Base-by-base conservation (phyloP, 2,888 invertebrate genomes). In the Erynnis tages region DNA sequence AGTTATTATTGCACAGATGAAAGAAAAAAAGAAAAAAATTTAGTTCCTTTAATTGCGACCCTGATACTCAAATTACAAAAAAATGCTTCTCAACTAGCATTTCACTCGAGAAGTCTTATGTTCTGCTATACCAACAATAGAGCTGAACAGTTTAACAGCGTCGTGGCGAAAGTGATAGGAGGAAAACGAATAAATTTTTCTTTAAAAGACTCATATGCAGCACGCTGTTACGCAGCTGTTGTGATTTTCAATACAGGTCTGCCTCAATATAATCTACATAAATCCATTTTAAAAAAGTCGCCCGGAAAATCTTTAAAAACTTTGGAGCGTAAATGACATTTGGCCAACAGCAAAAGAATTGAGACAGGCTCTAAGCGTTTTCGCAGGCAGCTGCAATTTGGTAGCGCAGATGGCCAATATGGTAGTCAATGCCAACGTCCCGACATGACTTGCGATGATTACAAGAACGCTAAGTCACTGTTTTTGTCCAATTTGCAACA, bases 261-360 rank as follows among this genome's bases (percentile, higher is more conserved):
- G 5, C 50, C 50, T 6, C 29, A 43, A 30, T 49, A 49, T 21
- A 45, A 38, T 4, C 25, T 54, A 19, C 40, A 54, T 14, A 54
- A 54, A 32, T 32, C 40, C 13, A 7, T 30, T 16, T 40, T 8
- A 11, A 16, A n/a, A 7, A 43, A 6, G 8, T 34, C 23, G 27
- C 55, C 30, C 30, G 21, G 13, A 30, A 23, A 16, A 8, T 16
- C 25, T 25, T 7, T 50, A 43, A 55, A 55, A n/a, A 14, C 23
- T 11, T 34, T 41, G 23, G 43, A 44, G 19, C 16, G 10, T 8
- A 19, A 35, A 23, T 7, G 16, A 16, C 10, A 14, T 23, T 5
- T 14, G 6, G 1, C 2, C 2, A 27, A 25, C 14, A 47, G 21
- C 10, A 25, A 37, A 10, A 14, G 11, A 5, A 21, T 21, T 21